phyloP scores from a whole-genome alignment of 2,797 vertebrate species.

The Microhierax caerulescens region DNA sequence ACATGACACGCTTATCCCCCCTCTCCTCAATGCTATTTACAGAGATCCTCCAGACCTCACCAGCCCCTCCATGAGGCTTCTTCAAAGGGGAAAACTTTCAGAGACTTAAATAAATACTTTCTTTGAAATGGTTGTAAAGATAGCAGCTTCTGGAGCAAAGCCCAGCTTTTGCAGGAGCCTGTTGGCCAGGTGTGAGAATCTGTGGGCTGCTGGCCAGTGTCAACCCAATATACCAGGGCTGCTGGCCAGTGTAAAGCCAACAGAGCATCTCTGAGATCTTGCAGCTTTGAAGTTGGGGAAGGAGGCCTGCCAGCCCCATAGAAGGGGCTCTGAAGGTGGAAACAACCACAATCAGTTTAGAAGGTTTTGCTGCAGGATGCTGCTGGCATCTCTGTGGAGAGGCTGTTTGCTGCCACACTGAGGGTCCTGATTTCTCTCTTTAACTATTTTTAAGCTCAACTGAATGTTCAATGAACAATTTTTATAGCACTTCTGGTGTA shows the following conservation, averaged over 20 bases:
- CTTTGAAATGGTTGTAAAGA: slow-evolving; percentile 43
- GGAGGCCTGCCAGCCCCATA: not conserved
- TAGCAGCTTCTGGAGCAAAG: slow-evolving; percentile 40
- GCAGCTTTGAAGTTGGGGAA: not conserved
- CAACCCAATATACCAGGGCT: not conserved
- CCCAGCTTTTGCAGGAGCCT: slow-evolving; percentile 53
- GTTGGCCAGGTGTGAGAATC: slow-evolving; percentile 46
- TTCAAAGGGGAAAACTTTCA: slow-evolving; percentile 14
- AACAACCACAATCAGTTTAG: not conserved
- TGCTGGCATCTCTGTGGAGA: not conserved
- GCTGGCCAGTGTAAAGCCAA: not conserved
- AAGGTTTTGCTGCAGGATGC: not conserved
- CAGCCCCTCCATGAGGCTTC: not conserved
- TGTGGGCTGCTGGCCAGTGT: slow-evolving; percentile 46
- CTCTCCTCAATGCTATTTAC: not conserved
- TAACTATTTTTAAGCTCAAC: not conserved
- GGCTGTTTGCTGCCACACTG: not conserved
- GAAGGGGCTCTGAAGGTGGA: not conserved
- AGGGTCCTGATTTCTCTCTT: not conserved
- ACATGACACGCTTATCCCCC: not conserved
- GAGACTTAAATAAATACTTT: slow-evolving; percentile 30
- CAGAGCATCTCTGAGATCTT: not conserved
- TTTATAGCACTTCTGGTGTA: slow-evolving; percentile 1
- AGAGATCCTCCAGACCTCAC: not conserved
- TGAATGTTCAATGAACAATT: not conserved